phyloP scores from a whole-genome alignment of 1,140 invertebrate genomes.

The Spodoptera litura region DNA sequence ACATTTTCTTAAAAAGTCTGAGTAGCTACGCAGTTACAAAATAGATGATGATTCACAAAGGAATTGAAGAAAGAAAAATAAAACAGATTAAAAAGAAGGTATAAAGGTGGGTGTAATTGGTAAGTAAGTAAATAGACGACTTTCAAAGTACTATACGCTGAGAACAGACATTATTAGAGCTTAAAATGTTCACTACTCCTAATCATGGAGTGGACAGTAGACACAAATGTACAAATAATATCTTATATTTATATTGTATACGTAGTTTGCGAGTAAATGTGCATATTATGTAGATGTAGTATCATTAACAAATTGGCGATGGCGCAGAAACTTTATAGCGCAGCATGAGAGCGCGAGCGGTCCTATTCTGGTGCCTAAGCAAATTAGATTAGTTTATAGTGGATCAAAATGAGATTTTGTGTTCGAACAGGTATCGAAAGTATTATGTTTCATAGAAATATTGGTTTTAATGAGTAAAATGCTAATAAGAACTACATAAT shows the following conservation, averaged over 20 bases:
- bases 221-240: constrained; percentile 4
- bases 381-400: background rate
- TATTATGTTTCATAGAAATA: too few relatives aligned
- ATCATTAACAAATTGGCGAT: constrained; percentile 77
- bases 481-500: too few relatives aligned
- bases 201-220: constrained; percentile 10
- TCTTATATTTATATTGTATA: constrained; percentile 41
- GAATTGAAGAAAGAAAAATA: too few relatives aligned
- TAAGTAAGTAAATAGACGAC: background rate
- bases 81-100: too few relatives aligned
- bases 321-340: constrained; percentile 58
- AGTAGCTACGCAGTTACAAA: too few relatives aligned
- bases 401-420: too few relatives aligned
- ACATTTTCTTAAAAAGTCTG: too few relatives aligned
- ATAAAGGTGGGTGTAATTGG: too few relatives aligned
- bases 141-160: background rate
- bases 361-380: constrained; percentile 26
- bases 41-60: too few relatives aligned
- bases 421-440: too few relatives aligned
- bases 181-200: constrained; percentile 9
- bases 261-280: constrained; percentile 60
- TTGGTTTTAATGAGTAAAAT: too few relatives aligned
- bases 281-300: constrained; percentile 65
- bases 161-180: background rate
- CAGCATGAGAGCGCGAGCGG: constrained; percentile 13